Conservation (phyloP, 2,797 vertebrate genomes). For the Luscinia megarhynchos region DNA sequence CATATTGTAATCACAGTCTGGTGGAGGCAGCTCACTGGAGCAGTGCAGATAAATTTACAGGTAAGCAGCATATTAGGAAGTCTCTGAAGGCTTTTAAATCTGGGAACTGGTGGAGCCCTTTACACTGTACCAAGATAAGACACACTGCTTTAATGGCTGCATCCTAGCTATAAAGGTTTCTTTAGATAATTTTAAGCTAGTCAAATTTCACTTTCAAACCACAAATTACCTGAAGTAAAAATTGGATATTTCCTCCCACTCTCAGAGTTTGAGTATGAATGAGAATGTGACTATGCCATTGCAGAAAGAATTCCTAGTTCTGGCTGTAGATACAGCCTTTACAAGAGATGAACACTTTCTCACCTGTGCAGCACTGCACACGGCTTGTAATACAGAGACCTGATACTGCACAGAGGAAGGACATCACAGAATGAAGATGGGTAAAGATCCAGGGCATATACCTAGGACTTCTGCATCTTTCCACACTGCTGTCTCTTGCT, state of each 20-base stretch:
- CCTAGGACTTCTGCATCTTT: not conserved
- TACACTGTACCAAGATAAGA: not conserved
- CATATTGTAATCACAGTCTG: not conserved
- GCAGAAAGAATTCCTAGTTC: not conserved
- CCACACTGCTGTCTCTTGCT: not conserved
- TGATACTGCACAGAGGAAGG: not conserved
- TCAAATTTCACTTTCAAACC: not conserved
- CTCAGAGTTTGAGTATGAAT: not conserved
- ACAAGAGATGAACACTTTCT: not conserved
- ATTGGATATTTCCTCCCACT: not conserved
- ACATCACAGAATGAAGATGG: not conserved
- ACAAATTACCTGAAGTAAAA: not conserved
- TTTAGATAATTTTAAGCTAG: not conserved
- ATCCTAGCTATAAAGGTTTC: not conserved
- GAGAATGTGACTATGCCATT: not conserved
- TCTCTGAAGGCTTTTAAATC: not conserved
- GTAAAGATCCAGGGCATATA: not conserved
- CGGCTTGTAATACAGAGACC: not conserved
- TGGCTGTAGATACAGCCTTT: not conserved
- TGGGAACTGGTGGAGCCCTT: not conserved
- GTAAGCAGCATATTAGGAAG: not conserved
- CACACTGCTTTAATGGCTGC: not conserved
- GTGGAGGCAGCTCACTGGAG: not conserved
- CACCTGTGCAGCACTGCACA: accelerated
- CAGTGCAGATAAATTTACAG: not conserved